phyloP scores from a whole-genome alignment of 2,888 invertebrate species.

The Campaea margaritaria region DNA sequence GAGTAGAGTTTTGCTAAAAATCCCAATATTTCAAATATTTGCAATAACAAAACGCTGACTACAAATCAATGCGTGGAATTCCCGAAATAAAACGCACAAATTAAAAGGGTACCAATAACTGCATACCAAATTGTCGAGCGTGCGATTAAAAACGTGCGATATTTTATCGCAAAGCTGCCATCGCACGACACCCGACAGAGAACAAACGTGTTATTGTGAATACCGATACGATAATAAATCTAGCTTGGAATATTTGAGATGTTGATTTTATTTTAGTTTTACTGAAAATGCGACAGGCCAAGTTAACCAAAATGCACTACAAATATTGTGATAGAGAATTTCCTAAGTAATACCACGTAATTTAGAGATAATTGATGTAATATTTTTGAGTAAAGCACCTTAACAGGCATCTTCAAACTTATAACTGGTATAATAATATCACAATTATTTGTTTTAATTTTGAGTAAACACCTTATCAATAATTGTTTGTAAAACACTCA shows the following conservation, averaged over 20 bases:
- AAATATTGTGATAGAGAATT: too few relatives aligned
- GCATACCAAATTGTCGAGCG: constrained; percentile 17
- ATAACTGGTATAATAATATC: too few relatives aligned
- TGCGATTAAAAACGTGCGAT: constrained; percentile 41
- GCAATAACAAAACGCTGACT: background rate
- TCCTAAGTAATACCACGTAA: too few relatives aligned
- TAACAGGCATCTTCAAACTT: too few relatives aligned
- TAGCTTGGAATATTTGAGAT: constrained; percentile 5
- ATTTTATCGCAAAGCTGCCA: constrained; percentile 38
- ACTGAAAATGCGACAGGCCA: background rate
- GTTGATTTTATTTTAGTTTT: constrained; percentile 5
- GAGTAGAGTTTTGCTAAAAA: too few relatives aligned
- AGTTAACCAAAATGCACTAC: too few relatives aligned
- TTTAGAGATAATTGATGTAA: too few relatives aligned
- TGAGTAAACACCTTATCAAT: too few relatives aligned
- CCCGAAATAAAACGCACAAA: constrained; percentile 19
- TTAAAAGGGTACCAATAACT: constrained; percentile 23
- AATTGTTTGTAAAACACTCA: too few relatives aligned
- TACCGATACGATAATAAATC: constrained; percentile 38
- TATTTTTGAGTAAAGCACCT: too few relatives aligned
- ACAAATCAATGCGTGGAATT: constrained; percentile 4
- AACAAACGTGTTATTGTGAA: constrained; percentile 45
- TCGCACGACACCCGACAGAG: constrained; percentile 47
- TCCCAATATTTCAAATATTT: constrained; percentile 1
- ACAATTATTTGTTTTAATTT: too few relatives aligned